Base-by-base conservation (phyloP, 2,888 invertebrate genomes). In the Hypomecis punctinalis region DNA sequence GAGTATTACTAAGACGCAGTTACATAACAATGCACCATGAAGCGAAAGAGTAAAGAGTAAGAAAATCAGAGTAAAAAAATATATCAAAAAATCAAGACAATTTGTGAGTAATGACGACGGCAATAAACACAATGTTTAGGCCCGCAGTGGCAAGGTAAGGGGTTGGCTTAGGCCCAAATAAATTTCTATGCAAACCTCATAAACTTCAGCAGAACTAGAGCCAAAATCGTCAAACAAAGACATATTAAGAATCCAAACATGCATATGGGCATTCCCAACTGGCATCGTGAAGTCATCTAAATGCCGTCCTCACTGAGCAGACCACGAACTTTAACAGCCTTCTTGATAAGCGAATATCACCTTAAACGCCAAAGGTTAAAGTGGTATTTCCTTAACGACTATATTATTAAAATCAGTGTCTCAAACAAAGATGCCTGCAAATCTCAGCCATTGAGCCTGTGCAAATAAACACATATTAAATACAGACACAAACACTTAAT, bases 211-310 rank as follows among this genome's bases (percentile, higher is more conserved):
- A 23, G 45, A 6, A 13, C 11, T n/a, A 13, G 8, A 7, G 13
- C 13, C 45, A 6, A 45, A 45, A 13, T 6, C 13, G 13, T 6
- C 13, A 45, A 45, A 13, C 42, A 53, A 33, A 33, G 35, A 53
- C 5, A 6, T 53, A 23, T 5, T 37, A 2, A n/a, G 49, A 4
- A 36, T 6, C 36, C 6, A 37, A 5, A 36, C 49, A 49, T 49
- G 48, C 47, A 46, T 49, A 59, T 66, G 61, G 65, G 65, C 47
- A 55, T 67, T 70, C 68, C 75, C 66, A 62, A 70, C 35, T 10
- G 10, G 6, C 35, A 37, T 9, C 46, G 52, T 74, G 63, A 67
- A 67, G 60, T 63, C 54, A 55, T 40, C 40, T 49, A 51, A 51
- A 11, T 45, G 6, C 37, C 33, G 35, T 11, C 43, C 8, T 48